Base-by-base conservation (phyloP, 2,797 vertebrate genomes). In the Cynodonichthys magdalenae region DNA sequence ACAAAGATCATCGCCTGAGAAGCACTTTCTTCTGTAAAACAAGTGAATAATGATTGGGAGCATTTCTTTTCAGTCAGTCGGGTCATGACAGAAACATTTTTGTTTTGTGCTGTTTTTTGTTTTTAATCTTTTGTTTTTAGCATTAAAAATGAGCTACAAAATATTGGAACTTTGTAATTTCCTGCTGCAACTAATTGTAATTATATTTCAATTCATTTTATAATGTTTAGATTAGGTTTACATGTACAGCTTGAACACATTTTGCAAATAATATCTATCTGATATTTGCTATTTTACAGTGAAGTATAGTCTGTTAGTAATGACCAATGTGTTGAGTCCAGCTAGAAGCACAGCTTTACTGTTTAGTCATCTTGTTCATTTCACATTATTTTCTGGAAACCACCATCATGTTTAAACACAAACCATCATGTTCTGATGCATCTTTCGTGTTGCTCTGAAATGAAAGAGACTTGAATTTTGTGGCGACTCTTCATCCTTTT, bases 301-400 rank as follows among this genome's bases (percentile, higher is more conserved):
- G 27, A 31, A 14, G 19, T 59, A 10, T 2, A 34, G 17, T 12
- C 15, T 8, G 17, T 18, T 28, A 14, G 20, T 44, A 41, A 29
- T 28, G 7, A 9, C 9, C 4, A 3, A 4, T 19, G 12, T 14
- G 11, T 51, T 61, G 3, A 27, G 31, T 49, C 15, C 46, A 49
- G 15, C 10, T 5, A 1, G 15, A 28, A 45, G n/a, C 42, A 45
- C 10, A 6, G 24, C 54, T 28, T 19, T 53, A 7, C 36, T 20
- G 24, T n/a, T 20, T 15, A 9, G 14, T 47, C 45, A 69, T 24
- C 45, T 48, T 20, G 62, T 57, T 44, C 11, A 59, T 44, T 15
- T 19, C 36, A 53, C 11, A 61, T 10, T 19, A 15, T 28, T 8
- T 42, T 12, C 24, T 44, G 15, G 14, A 53, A 8, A 45, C n/a